These are phyloP conservation scores for Chamaea fasciata DNA, from an alignment of 2,113 vertebrate species.

Conservation along the genomic window DNA sequence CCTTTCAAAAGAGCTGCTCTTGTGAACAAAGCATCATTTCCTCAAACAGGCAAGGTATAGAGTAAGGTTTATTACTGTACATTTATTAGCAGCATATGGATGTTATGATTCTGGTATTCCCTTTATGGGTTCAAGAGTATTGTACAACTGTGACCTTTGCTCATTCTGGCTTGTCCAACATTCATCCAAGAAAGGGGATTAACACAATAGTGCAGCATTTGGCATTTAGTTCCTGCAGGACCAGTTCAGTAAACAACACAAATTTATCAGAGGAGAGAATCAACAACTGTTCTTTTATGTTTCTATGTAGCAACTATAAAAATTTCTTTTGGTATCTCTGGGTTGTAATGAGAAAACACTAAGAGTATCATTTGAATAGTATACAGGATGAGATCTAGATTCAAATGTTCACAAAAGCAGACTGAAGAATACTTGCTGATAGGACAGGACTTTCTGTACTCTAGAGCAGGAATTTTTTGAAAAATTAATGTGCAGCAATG, in stretches of 20 bases:
- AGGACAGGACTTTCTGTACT: neutral
- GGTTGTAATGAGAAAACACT: neutral
- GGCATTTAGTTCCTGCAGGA: neutral
- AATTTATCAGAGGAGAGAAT: neutral
- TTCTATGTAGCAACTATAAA: neutral
- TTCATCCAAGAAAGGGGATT: neutral
- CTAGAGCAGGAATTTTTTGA: neutral
- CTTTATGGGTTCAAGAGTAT: neutral
- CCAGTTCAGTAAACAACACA: neutral
- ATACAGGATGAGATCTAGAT: neutral
- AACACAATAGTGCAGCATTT: neutral
- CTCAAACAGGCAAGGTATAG: neutral
- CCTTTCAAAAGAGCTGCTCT: neutral
- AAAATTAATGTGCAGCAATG: neutral
- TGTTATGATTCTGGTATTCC: neutral
- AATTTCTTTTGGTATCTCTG: neutral
- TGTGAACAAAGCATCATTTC: neutral
- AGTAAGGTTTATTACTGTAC: neutral
- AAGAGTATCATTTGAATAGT: neutral
- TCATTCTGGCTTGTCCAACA: neutral
- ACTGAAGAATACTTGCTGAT: neutral
- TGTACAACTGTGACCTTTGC: neutral
- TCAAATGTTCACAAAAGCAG: neutral
- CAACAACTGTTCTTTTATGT: neutral
- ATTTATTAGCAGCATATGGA: neutral